phyloP scores from a whole-genome alignment of 2,113 vertebrate genomes.

The Polypterus senegalus region DNA sequence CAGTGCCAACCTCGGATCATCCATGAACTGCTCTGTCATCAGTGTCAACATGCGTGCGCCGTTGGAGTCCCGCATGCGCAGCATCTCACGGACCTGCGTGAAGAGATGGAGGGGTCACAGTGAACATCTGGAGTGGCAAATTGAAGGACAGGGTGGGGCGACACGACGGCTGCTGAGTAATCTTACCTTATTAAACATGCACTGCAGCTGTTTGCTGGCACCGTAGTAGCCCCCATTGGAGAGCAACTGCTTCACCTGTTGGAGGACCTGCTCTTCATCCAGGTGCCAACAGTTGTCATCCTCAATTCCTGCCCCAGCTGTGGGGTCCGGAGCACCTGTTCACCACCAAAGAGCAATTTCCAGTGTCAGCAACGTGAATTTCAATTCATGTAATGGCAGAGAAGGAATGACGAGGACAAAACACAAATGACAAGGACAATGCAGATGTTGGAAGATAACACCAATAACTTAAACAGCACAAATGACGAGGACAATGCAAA shows the following conservation, averaged over 20 bases:
- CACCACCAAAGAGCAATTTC: neutral
- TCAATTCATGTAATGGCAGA: too few relatives aligned
- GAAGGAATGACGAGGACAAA: too few relatives aligned
- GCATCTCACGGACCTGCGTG: conserved; percentile 48
- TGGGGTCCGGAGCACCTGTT: conserved; percentile 48
- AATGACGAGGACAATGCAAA: too few relatives aligned
- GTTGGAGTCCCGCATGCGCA: conserved; percentile 47
- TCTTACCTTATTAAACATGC: conserved; percentile 49
- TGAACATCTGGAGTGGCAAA: neutral
- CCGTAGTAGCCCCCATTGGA: conserved; percentile 47
- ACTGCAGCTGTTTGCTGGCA: conserved; percentile 47
- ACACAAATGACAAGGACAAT: too few relatives aligned
- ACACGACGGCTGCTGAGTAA: neutral
- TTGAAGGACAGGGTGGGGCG: neutral
- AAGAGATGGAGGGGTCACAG: neutral
- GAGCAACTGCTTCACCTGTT: conserved; percentile 50
- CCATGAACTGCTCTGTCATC: conserved; percentile 50
- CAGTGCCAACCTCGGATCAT: conserved; percentile 39
- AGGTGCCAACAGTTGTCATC: conserved; percentile 53
- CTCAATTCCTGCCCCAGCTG: conserved; percentile 40
- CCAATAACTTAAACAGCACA: too few relatives aligned
- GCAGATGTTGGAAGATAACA: too few relatives aligned
- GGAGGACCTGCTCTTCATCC: conserved; percentile 50
- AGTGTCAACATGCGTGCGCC: conserved; percentile 48
- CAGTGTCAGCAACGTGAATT: too few relatives aligned